Evolutionary conservation across 2,888 invertebrate species (phyloP), one percentile per base, ranked within the genome.

Genomic region (Ramazzottius varieornatus): DNA sequence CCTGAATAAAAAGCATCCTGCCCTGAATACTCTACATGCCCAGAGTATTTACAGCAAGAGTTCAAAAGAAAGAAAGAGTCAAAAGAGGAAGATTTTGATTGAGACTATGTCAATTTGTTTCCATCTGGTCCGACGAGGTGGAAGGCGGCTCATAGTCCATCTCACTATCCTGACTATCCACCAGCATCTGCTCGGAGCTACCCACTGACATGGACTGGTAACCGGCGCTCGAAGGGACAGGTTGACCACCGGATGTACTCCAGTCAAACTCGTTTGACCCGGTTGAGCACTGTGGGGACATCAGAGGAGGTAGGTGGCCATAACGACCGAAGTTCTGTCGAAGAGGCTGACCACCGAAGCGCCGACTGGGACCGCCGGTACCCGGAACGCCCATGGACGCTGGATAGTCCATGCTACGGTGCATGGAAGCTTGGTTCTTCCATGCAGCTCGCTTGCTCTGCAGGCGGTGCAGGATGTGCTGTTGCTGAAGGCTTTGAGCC

Each of bases 371-470:
- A 8, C 54, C 54, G 29, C 20, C 24, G 4, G 54, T 8, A 8
- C 54, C 54, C 16, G 54, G 54, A 4, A 54, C 54, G 54, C 54
- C 54, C 54, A 54, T 54, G 20, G 54, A 54, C 4, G 54, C 54
- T 24, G 54, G 54, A 29, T 54, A 54, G 29, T 54, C 54, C 54
- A 54, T 54, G 54, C 54, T 54, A 24, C 83, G 82, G 46, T 83
- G 81, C 78, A 86, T 81, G 0, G 82, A 82, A 66, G 81, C 81
- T 72, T 87, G 86, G 72, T 87, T 87, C 75, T 88, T 87, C 65
- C 86, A 80, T 65, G 85, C 81, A 73, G 86, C 86, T 1, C 89
- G 81, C 74, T 89, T 89, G 73, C 89, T 88, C 75, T 89, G 88
- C 63, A 75, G 77, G 66, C 86, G 81, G 72, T 88, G 88, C 72